Evolutionary conservation across 30 jellyfish, hydroid and myxozoan species (phyloP), one percentile per base, ranked within the genome.

Genomic region (Clytia hemisphaerica): DNA sequence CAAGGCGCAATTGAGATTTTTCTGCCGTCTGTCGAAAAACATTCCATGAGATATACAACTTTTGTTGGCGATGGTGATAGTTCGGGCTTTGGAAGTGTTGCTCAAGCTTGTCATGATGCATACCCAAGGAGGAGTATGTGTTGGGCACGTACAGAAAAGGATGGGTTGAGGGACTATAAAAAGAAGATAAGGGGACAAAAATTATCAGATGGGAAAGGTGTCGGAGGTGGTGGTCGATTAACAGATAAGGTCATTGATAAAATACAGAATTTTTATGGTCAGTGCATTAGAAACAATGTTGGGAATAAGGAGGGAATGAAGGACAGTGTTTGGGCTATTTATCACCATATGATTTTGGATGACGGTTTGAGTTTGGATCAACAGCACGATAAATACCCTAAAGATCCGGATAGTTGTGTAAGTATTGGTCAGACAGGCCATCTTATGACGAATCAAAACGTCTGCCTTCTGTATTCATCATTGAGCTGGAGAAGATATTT

Each of bases 51-150:
- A 30, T 67, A 67, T 67, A 29, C 27, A 9, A 45, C 48, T 10
- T 67, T 67, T 69, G 81, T 69, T 15, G 72, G 81, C 7, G 81
- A 69, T 69, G 81, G 81, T 25, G 81, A 69, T 57, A 69, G 71
- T 1, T 70, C 48, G 32, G 48, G 81, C 24, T 69, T 69, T 48
- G 81, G 70, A 14, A 26, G 26, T 69, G 81, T 69, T 2, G 25
- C 18, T 3, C 59, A 49, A 6, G 72, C 32, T 32, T 45, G 72
- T n/a, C 12, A 48, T 6, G 72, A 69, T 1, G 26, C 35, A 16
- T 69, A 69, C 37, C n/a, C n/a, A n/a, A n/a, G n/a, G n/a, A n/a
- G n/a, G n/a, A n/a, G n/a, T n/a, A n/a, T n/a, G n/a, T 25, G 30
- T 69, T 70, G 48, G 16, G 15, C 48, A 25, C 45, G 47, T 21